These are phyloP conservation scores for Bolborhynchus lineola DNA, from an alignment of 2,113 vertebrate genomes.

Conservation along the genomic window DNA sequence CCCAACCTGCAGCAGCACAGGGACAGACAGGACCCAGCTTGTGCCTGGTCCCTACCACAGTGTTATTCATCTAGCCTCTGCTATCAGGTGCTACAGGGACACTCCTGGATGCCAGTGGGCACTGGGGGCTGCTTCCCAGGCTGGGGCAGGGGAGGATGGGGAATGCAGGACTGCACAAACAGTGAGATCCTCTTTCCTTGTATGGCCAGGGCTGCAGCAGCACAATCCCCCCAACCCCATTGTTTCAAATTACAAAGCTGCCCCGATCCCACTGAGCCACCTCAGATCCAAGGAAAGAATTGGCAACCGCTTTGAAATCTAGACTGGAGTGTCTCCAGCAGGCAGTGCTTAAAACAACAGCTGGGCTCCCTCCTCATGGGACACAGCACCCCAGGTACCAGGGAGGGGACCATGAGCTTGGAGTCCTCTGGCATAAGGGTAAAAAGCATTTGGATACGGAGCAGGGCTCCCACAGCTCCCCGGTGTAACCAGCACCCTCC, in stretches of 20 bases:
- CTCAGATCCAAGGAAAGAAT: background rate
- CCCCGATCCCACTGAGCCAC: slow-evolving; percentile 14
- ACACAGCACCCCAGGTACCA: background rate
- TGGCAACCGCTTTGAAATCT: slow-evolving; percentile 57
- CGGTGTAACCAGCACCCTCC: background rate
- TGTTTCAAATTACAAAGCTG: slow-evolving; percentile 67
- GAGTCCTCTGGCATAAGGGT: background rate
- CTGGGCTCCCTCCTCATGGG: background rate
- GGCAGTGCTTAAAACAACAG: slow-evolving; percentile 26
- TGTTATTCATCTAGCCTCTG: background rate
- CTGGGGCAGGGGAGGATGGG: background rate
- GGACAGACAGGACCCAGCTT: background rate
- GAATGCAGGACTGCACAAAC: background rate
- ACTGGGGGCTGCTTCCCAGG: background rate
- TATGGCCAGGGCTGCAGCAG: background rate
- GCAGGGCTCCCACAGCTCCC: background rate
- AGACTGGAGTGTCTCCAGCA: slow-evolving; percentile 43
- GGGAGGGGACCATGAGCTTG: background rate
- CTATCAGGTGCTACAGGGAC: rapidly evolving
- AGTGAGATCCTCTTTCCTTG: background rate
- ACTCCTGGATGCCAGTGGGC: background rate
- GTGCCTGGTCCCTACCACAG: background rate
- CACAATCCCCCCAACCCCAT: background rate
- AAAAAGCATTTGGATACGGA: background rate
- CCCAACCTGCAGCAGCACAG: background rate